A percentile compares a stretch with the other conserved stretches of the same genome.
These are phyloP conservation scores for Caerostris extrusa DNA, from an alignment of 1,140 invertebrate genomes.

Conservation along the genomic window DNA sequence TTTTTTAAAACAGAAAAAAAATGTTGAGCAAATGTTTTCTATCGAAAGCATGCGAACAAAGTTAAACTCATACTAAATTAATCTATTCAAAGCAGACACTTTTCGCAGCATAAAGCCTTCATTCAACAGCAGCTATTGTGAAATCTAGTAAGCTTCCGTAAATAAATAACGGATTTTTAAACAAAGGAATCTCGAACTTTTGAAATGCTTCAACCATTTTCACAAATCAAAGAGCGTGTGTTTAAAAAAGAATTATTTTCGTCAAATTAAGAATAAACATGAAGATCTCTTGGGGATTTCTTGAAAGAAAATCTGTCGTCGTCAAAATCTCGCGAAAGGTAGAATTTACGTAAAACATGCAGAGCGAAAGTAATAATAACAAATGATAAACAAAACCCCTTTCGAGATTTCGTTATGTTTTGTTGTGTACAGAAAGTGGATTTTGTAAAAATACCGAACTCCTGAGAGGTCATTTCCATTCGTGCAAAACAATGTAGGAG, in stretches of 20 bases:
- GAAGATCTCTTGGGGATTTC: not conserved
- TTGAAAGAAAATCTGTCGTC: too few species aligned
- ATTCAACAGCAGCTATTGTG: not conserved
- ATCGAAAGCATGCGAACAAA: too few species aligned
- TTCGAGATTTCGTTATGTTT: too few species aligned
- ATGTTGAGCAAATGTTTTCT: too few species aligned
- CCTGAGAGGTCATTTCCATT: too few species aligned
- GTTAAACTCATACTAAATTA: not conserved
- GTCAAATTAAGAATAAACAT: conserved; percentile 12
- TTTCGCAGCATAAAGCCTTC: not conserved
- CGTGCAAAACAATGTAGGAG: too few species aligned
- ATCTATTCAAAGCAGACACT: not conserved
- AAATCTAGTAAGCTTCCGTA: not conserved
- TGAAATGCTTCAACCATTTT: not conserved
- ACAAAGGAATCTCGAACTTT: not conserved
- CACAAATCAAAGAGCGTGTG: not conserved
- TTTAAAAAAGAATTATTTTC: not conserved
- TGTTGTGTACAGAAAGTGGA: not conserved
- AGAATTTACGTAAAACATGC: too few species aligned
- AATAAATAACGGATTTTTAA: not conserved
- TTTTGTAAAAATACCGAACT: too few species aligned
- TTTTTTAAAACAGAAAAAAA: too few species aligned
- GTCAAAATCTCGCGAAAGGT: too few species aligned
- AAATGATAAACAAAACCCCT: too few species aligned
- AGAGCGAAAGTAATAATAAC: too few species aligned